phyloP scores from a whole-genome alignment of 2,797 vertebrate genomes.

The Philypnodon macrostomus region DNA sequence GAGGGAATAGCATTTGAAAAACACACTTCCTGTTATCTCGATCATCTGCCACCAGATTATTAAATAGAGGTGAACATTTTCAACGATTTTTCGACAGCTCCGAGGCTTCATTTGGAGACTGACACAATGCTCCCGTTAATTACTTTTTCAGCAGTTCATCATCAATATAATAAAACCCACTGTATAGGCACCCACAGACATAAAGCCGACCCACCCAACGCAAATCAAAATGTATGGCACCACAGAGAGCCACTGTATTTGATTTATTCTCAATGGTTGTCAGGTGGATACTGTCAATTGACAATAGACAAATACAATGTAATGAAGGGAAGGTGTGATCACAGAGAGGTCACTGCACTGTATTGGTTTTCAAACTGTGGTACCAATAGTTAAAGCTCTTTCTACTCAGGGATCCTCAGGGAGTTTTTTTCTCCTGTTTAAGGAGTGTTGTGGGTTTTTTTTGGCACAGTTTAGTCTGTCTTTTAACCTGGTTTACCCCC shows the following conservation, averaged over 20 bases:
- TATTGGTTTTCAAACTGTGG: too few species aligned
- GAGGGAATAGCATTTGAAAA: constrained; percentile 10
- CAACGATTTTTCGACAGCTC: constrained; percentile 16
- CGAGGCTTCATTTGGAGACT: constrained; percentile 9
- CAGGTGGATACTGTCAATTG: background rate
- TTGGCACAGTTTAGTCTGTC: too few species aligned
- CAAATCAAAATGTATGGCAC: background rate
- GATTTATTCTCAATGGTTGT: too few species aligned
- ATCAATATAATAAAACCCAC: constrained; percentile 9
- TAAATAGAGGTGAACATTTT: constrained; percentile 16
- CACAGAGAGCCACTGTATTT: background rate
- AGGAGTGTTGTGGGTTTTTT: too few species aligned
- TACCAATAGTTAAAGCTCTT: too few species aligned
- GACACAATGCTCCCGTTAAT: constrained; percentile 15
- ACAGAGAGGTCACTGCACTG: too few species aligned
- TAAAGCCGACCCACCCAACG: too few species aligned
- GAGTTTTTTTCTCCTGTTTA: too few species aligned
- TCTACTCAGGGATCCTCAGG: too few species aligned
- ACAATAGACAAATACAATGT: background rate
- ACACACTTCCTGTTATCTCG: constrained; percentile 2
- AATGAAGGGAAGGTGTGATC: background rate
- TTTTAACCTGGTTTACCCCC: too few species aligned
- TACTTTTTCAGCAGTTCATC: constrained; percentile 5
- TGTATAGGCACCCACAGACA: background rate
- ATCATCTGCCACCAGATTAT: constrained; percentile 20